These are phyloP conservation scores for Spodoptera littoralis DNA, from an alignment of 2,888 invertebrate genomes.

Conservation along the genomic window DNA sequence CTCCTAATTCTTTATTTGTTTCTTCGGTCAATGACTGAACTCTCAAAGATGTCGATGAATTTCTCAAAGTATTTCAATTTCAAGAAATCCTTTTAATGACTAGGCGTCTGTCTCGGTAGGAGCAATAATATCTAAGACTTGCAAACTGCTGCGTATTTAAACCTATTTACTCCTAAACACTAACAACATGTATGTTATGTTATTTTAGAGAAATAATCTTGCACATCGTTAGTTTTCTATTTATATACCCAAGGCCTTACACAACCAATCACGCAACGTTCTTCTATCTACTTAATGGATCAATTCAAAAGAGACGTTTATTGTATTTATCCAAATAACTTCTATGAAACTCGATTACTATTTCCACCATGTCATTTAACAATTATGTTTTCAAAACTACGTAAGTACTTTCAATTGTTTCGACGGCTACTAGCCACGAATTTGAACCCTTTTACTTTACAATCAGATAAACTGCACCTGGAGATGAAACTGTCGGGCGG, in stretches of 20 bases:
- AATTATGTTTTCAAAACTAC: conserved; percentile 52
- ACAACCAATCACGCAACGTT: conserved; percentile 15
- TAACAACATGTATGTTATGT: too few species aligned
- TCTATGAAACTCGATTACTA: conserved; percentile 30
- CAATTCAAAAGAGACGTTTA: conserved; percentile 2
- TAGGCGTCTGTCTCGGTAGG: too few species aligned
- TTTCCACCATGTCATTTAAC: conserved; percentile 48
- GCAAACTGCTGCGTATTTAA: neutral
- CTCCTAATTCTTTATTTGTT: too few species aligned
- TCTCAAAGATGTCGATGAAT: too few species aligned
- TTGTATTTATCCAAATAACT: conserved; percentile 33
- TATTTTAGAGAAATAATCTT: too few species aligned
- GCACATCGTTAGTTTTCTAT: too few species aligned
- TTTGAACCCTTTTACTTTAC: conserved; percentile 81
- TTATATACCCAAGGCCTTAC: too few species aligned
- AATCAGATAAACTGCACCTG: conserved; percentile 87
- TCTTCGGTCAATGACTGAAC: too few species aligned
- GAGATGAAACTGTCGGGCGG: conserved; percentile 81
- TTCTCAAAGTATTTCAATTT: too few species aligned
- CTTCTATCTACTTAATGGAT: conserved; percentile 12
- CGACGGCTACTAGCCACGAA: conserved; percentile 62
- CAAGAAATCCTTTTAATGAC: too few species aligned
- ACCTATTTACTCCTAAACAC: too few species aligned
- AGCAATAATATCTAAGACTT: neutral
- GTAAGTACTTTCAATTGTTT: conserved; percentile 40